Conservation (phyloP, 2,888 invertebrate genomes). For the Drosophila anomelani region DNA sequence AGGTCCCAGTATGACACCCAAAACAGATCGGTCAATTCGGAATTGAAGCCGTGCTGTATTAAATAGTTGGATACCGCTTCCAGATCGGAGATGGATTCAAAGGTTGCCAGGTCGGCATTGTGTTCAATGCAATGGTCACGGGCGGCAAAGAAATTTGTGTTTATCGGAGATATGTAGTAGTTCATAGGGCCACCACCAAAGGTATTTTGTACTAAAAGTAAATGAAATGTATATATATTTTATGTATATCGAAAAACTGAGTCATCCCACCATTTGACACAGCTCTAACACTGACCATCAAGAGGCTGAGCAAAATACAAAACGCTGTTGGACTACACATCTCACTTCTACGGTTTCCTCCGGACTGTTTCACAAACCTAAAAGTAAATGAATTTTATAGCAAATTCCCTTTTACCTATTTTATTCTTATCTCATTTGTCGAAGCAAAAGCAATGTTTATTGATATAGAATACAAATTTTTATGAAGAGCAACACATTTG, state of each 20-base stretch:
- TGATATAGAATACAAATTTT: too few species aligned
- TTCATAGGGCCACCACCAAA: neutral
- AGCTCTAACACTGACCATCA: neutral
- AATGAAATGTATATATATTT: neutral
- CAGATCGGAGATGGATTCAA: neutral
- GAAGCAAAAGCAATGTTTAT: neutral
- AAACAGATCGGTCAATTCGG: neutral
- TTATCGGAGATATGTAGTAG: neutral
- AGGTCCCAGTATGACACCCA: slow-evolving; percentile 2
- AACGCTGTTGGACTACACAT: neutral
- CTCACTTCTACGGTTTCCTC: too few species aligned
- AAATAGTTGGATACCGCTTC: neutral
- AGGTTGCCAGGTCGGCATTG: neutral
- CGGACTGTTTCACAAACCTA: neutral
- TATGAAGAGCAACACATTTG: too few species aligned
- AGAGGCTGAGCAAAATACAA: neutral
- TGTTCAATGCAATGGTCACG: neutral
- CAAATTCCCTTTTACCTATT: neutral
- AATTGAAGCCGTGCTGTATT: neutral
- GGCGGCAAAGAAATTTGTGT: neutral
- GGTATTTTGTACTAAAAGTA: neutral
- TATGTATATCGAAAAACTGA: neutral
- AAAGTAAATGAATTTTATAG: neutral
- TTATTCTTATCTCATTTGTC: neutral
- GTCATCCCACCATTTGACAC: neutral